Percentiles rank a stretch among this genome's conserved stretches.
Conservation (phyloP, 2,113 vertebrate genomes). For the Raja brachyura region DNA sequence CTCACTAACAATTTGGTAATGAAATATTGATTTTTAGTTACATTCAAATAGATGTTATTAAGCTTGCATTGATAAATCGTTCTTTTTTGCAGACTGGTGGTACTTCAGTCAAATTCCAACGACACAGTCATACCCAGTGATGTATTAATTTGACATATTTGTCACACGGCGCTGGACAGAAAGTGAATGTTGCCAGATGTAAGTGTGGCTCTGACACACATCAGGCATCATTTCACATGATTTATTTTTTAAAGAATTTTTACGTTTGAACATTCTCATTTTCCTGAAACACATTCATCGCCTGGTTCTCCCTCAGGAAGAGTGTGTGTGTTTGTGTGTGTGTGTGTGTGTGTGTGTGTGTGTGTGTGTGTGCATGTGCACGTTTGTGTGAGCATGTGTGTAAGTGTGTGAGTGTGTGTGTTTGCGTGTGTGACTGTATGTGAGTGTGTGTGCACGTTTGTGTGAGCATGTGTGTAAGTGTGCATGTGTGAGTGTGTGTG, state of each 20-base stretch:
- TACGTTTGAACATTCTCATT: conserved; percentile 42
- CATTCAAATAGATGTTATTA: conserved; percentile 99
- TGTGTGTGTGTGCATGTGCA: too few species aligned
- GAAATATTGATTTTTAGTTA: conserved; percentile 99
- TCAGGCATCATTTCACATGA: conserved; percentile 48
- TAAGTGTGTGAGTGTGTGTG: too few species aligned
- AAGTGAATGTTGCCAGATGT: conserved; percentile 51
- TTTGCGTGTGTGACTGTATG: too few species aligned
- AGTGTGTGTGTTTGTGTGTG: too few species aligned
- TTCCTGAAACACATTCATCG: conserved; percentile 40
- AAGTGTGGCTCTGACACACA: conserved; percentile 52
- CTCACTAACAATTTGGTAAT: conserved; percentile 99
- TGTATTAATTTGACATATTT: conserved; percentile 71
- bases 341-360: too few species aligned
- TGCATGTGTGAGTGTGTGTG: too few species aligned
- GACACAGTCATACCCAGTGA: conserved; percentile 72
- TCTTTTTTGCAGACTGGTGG: conserved; percentile 76
- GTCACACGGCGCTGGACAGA: conserved; percentile 55
- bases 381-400: too few species aligned
- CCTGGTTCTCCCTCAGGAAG: conserved; percentile 3
- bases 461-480: too few species aligned
- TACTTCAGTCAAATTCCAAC: conserved; percentile 80
- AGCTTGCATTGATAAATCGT: conserved; percentile 99
- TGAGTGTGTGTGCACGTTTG: too few species aligned
- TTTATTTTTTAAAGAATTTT: conserved; percentile 46